These are phyloP conservation scores for Melanotaenia duboulayi DNA, from an alignment of 2,113 vertebrate species.

Conservation along the genomic window DNA sequence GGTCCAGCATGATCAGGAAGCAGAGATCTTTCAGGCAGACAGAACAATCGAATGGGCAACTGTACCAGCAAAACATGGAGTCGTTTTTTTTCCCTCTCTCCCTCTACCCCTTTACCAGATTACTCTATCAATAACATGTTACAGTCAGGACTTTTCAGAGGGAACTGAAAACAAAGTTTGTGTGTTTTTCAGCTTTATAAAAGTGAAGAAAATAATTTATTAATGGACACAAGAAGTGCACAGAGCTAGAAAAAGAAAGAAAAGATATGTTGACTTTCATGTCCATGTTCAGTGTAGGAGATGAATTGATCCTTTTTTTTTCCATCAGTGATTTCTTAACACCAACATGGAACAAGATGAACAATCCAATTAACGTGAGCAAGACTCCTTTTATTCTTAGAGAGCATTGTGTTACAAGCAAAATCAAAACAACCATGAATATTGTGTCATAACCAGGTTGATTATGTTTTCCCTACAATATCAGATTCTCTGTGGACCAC, in stretches of 20 bases:
- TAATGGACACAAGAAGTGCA: constrained; percentile 8
- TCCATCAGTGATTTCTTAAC: constrained; percentile 60
- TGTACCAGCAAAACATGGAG: constrained; percentile 14
- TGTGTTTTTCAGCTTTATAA: constrained; percentile 7
- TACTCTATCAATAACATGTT: constrained; percentile 55
- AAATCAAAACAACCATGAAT: constrained; percentile 76
- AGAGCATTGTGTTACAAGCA: constrained; percentile 66
- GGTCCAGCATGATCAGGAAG: constrained; percentile 65
- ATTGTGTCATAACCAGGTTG: constrained; percentile 76
- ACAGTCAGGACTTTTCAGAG: constrained; percentile 8
- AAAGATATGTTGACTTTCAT: constrained; percentile 33
- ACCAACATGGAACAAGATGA: constrained; percentile 51
- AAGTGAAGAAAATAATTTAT: constrained; percentile 14
- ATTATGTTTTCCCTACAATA: constrained; percentile 70
- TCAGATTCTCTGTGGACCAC: constrained; percentile 43
- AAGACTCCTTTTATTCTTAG: constrained; percentile 70
- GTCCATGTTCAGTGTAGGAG: constrained; percentile 21
- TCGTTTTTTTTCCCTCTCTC: constrained; percentile 9
- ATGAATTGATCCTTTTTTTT: constrained; percentile 31
- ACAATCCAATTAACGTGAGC: constrained; percentile 76
- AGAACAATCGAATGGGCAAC: constrained; percentile 67
- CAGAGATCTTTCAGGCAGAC: constrained; percentile 61
- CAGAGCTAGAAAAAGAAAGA: constrained; percentile 1
- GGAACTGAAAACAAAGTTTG: constrained; percentile 7
- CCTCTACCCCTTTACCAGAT: constrained; percentile 9